These are phyloP conservation scores for Eupithecia abbreviata DNA, from an alignment of 2,888 invertebrate genomes.

Conservation along the genomic window DNA sequence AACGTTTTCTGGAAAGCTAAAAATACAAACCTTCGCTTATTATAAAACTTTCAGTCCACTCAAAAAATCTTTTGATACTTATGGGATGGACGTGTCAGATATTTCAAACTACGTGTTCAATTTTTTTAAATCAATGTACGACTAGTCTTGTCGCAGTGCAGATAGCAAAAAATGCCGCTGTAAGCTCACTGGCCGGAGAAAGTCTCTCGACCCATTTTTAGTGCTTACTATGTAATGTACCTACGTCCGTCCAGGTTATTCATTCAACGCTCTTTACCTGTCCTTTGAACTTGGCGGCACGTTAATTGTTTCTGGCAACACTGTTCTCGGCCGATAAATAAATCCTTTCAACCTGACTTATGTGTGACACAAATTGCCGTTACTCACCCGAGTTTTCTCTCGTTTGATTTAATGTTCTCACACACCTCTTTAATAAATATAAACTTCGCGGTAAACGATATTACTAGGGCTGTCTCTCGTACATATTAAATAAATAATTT, in stretches of 20 bases:
- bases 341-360: conserved; percentile 32
- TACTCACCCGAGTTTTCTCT: conserved; percentile 37
- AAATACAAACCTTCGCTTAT: background rate
- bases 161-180: conserved; percentile 56
- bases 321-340: conserved; percentile 31
- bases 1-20: background rate
- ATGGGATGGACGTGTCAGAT: background rate
- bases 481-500: conserved; percentile 59
- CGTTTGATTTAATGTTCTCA: conserved; percentile 38
- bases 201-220: conserved; percentile 61
- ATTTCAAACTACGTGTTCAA: background rate
- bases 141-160: conserved; percentile 72
- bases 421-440: conserved; percentile 42
- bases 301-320: conserved; percentile 36
- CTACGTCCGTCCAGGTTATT: conserved; percentile 36
- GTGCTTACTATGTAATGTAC: conserved; percentile 34
- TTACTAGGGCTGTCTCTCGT: conserved; percentile 39
- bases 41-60: background rate
- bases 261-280: conserved; percentile 35
- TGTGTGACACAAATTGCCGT: conserved; percentile 37
- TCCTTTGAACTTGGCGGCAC: conserved; percentile 34
- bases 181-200: conserved; percentile 58
- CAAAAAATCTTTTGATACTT: background rate
- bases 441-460: conserved; percentile 45
- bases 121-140: conserved; percentile 52